Conservation (phyloP, 2,113 vertebrate genomes). For the Pholis gunnellus region DNA sequence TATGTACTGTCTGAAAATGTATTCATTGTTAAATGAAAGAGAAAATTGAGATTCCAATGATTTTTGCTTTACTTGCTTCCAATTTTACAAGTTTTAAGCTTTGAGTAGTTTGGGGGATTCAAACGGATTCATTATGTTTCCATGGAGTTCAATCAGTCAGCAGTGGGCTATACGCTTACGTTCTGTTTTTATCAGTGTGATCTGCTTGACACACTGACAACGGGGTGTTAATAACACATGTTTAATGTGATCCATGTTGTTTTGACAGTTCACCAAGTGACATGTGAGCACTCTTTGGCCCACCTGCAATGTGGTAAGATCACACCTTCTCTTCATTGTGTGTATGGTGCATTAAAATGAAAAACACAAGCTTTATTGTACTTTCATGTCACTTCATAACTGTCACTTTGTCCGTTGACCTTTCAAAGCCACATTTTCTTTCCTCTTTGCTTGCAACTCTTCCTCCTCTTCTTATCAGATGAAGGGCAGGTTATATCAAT, state of each 20-base stretch:
- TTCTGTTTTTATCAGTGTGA: background rate
- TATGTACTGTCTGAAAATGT: background rate
- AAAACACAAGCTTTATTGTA: background rate
- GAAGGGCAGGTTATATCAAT: background rate
- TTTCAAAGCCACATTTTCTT: background rate
- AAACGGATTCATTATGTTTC: background rate
- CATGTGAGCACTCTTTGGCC: constrained; percentile 7
- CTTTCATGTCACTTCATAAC: background rate
- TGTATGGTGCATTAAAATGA: background rate
- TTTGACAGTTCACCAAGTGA: constrained; percentile 8
- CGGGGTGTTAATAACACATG: background rate
- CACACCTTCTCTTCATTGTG: background rate
- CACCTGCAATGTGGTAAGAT: constrained; percentile 18
- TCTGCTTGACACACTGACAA: too few species aligned
- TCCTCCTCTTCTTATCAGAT: background rate
- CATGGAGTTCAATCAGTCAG: background rate
- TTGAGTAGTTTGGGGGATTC: background rate
- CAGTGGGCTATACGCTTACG: too few species aligned
- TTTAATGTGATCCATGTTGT: background rate
- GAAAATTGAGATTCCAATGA: background rate
- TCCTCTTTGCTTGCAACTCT: background rate
- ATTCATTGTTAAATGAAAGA: too few species aligned
- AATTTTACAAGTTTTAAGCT: background rate
- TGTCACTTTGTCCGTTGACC: background rate
- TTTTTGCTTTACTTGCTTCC: background rate